A percentile compares a stretch with the other conserved stretches of the same genome.
phyloP scores from a whole-genome alignment of 2,113 vertebrate species.

The Nerophis lumbriciformis region DNA sequence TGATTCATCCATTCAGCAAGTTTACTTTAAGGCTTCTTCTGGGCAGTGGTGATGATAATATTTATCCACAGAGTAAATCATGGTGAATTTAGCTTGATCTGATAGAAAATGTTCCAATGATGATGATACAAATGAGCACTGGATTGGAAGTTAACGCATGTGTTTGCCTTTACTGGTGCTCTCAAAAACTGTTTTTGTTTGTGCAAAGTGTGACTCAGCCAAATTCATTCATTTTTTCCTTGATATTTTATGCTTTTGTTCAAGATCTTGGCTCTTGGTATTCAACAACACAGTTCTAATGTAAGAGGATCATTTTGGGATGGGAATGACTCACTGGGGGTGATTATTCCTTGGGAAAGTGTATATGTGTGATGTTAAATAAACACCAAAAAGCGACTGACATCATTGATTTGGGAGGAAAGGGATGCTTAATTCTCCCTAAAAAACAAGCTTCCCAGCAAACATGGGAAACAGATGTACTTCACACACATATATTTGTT shows the following conservation, averaged over 20 bases:
- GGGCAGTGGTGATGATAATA: constrained; percentile 56
- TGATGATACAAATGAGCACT: constrained; percentile 19
- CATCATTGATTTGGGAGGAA: constrained; percentile 40
- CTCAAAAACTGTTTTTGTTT: constrained; percentile 65
- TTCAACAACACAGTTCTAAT: constrained; percentile 46
- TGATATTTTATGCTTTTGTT: constrained; percentile 37
- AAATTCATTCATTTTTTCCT: constrained; percentile 48
- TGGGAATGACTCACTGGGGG: constrained; percentile 45
- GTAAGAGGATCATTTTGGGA: constrained; percentile 48
- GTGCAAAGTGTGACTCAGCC: constrained; percentile 37
- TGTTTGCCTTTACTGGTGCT: constrained; percentile 61
- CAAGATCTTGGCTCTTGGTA: constrained; percentile 27
- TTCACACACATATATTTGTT: constrained; percentile 28
- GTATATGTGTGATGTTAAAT: constrained; percentile 47
- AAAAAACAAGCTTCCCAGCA: constrained; percentile 41
- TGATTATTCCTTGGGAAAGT: constrained; percentile 41
- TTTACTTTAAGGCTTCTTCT: constrained; percentile 51
- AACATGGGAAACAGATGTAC: constrained; percentile 43
- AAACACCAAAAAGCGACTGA: constrained; percentile 42
- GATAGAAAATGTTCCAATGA: constrained; percentile 35
- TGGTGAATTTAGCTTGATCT: constrained; percentile 56
- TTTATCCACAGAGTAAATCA: constrained; percentile 68
- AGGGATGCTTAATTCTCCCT: constrained; percentile 18
- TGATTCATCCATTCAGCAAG: constrained; percentile 54
- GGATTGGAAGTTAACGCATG: constrained; percentile 32